Evolutionary conservation across 1,140 invertebrate genomes (phyloP).

Genomic region (Phthorimaea operculella): DNA sequence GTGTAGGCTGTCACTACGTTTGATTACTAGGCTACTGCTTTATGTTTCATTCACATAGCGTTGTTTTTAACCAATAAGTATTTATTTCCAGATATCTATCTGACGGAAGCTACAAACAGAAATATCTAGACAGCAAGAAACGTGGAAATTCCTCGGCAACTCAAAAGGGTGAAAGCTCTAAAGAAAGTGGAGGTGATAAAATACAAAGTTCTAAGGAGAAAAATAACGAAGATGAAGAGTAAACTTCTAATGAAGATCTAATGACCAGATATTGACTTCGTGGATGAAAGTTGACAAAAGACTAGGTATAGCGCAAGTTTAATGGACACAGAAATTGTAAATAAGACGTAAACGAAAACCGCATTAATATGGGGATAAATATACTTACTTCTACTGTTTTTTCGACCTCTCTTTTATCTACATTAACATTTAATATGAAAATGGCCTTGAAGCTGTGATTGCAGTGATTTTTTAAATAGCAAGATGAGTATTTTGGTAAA

Average conservation of each 20-base stretch:
- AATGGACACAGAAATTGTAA: not conserved
- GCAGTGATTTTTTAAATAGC: too few relatives aligned
- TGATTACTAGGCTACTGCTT: too few relatives aligned
- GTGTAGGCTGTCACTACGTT: too few relatives aligned
- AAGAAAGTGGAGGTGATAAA: not conserved
- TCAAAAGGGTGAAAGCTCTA: conserved; percentile 8
- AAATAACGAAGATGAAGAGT: not conserved
- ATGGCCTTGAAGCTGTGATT: too few relatives aligned
- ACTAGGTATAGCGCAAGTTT: not conserved
- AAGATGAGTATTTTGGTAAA: too few relatives aligned
- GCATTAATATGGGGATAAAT: not conserved
- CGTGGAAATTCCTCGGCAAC: not conserved
- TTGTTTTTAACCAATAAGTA: too few relatives aligned
- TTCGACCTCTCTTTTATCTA: too few relatives aligned
- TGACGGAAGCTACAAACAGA: conserved; percentile 68
- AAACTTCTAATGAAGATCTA: too few relatives aligned
- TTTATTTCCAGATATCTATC: conserved; percentile 69
- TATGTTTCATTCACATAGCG: too few relatives aligned
- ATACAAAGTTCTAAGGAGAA: not conserved
- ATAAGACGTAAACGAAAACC: not conserved
- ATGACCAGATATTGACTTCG: not conserved
- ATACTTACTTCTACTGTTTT: not conserved
- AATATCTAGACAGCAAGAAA: conserved; percentile 59
- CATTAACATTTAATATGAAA: too few relatives aligned
- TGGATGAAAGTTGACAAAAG: not conserved